Conservation (phyloP, 2,888 invertebrate genomes). For the Drosophila subquinaria region DNA sequence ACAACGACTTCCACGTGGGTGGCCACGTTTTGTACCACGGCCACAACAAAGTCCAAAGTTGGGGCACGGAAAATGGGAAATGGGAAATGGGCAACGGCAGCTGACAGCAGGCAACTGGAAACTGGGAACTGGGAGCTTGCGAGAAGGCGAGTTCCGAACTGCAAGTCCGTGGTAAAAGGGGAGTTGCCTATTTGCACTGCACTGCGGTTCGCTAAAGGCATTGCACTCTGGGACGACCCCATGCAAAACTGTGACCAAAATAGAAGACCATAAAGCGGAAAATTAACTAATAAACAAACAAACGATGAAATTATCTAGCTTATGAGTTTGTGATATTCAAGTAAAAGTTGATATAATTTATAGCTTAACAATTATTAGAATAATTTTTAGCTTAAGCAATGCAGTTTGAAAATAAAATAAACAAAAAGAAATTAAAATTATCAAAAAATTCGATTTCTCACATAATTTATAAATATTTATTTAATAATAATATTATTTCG, state of each 20-base stretch:
- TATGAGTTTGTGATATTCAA: not conserved
- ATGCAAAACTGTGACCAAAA: conserved; percentile 16
- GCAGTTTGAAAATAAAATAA: no score
- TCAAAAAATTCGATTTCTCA: no score
- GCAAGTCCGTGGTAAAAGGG: not conserved
- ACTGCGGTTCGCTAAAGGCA: conserved; percentile 46
- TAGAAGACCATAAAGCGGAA: conserved; percentile 1
- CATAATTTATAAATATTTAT: no score
- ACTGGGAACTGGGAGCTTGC: not conserved
- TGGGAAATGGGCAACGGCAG: conserved; percentile 12
- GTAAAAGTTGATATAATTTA: not conserved
- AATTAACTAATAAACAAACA: not conserved
- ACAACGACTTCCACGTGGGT: conserved; percentile 59
- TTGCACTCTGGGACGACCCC: conserved; percentile 39
- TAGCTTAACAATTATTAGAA: no score
- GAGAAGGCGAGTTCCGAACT: not conserved
- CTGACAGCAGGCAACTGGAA: conserved; percentile 22
- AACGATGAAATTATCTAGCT: not conserved
- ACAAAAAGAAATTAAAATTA: no score
- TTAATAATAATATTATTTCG: no score
- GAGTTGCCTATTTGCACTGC: conserved; percentile 39
- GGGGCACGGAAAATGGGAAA: conserved; percentile 5
- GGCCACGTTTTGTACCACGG: conserved; percentile 52
- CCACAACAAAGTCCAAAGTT: conserved; percentile 47
- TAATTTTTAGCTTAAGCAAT: no score